Evolutionary conservation across 2,113 vertebrate species (phyloP).

Genomic region (Cephalopholis sonnerati): DNA sequence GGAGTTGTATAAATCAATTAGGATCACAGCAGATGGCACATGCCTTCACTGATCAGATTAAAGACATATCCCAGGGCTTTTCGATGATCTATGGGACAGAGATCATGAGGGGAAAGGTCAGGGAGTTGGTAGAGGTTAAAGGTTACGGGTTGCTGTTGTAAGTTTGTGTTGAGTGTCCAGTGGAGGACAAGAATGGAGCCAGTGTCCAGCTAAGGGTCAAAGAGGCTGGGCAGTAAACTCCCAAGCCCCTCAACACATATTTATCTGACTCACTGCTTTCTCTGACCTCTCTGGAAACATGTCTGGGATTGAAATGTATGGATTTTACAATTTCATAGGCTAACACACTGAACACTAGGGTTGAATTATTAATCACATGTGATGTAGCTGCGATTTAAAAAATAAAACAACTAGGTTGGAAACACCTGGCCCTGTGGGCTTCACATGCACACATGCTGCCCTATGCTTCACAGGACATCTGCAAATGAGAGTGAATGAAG

Average conservation of each 20-base stretch:
- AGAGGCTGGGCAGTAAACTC: constrained; percentile 55
- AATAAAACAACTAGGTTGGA: too few species aligned
- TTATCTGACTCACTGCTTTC: constrained; percentile 3
- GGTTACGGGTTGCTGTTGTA: constrained; percentile 67
- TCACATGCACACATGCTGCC: too few species aligned
- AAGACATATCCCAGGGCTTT: constrained; percentile 42
- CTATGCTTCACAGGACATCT: too few species aligned
- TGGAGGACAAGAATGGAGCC: constrained; percentile 64
- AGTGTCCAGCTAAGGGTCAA: constrained; percentile 67
- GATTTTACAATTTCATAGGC: too few species aligned
- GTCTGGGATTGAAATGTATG: constrained; percentile 10
- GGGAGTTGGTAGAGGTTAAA: constrained; percentile 60
- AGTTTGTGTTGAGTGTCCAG: constrained; percentile 64
- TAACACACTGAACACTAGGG: too few species aligned
- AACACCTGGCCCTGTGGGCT: too few species aligned
- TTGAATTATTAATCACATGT: too few species aligned
- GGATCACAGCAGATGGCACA: constrained; percentile 40
- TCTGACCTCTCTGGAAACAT: constrained; percentile 19
- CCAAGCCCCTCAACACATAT: constrained; percentile 24
- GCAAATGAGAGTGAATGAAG: neutral
- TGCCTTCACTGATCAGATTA: constrained; percentile 58
- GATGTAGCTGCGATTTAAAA: too few species aligned
- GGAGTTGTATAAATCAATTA: constrained; percentile 45
- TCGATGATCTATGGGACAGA: constrained; percentile 67
- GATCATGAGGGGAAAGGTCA: constrained; percentile 74